Evolutionary conservation across 2,888 invertebrate genomes (phyloP), one percentile per base, ranked within the genome.

Genomic region (Dione vanillae): DNA sequence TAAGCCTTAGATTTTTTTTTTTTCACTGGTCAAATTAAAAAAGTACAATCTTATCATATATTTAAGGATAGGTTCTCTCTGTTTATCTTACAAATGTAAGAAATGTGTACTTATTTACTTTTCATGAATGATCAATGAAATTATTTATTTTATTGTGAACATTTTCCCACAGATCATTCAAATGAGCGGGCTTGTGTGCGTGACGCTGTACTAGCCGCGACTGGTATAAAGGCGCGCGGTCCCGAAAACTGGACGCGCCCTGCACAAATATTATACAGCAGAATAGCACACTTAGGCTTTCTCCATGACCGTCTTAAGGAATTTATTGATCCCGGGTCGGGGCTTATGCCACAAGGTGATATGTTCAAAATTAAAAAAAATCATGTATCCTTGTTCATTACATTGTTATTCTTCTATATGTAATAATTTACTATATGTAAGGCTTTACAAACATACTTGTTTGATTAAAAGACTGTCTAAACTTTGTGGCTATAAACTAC

Each of bases 271-370:
- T 89, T 96, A 79, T 94, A 97, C 49, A 89, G 96, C 65, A 94
- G 97, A 59, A 93, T 99, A 52, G 95, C 97, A 0, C 98, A 98
- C 82, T 94, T 98, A 64, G 98, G 99, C 61, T 97, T 96, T 91
- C 91, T 97, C 74, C 97, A 98, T 85, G 97, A 97, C 83, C 95
- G 96, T 77, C 94, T 99, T 9, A 95, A 96, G 79, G 95, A 96
- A 78, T 97, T 96, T 79, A 96, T 97, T 67, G 96, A 97, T 78
- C 95, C 95, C 58, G 94, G 95, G 62, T 96, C 96, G 66, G 95
- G 95, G 10, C 88, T 93, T 9, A 94, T 94, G 88, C 94, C 95
- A 1, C 92, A 95, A 78, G 94, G 94, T 93, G 77, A 74, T 54
- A 61, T 41, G n/a, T 45, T 20, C 9, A 45, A 45, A 16, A 45